These are phyloP conservation scores for Petrolisthes cinctipes DNA, from an alignment of 2,888 invertebrate species.

Conservation along the genomic window DNA sequence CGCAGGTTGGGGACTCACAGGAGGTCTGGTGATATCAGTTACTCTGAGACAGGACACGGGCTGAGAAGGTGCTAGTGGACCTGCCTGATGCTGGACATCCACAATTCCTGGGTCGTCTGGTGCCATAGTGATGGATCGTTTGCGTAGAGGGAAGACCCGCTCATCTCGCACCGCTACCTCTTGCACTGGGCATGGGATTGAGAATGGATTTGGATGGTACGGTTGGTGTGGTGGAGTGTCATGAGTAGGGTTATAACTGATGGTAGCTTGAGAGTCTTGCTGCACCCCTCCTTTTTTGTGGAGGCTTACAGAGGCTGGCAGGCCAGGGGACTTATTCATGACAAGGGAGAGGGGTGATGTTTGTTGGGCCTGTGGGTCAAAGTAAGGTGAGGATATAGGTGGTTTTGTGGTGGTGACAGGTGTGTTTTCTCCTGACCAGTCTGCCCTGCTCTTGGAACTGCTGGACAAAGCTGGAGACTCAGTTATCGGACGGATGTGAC, in stretches of 20 bases:
- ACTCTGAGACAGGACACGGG: conserved; percentile 25
- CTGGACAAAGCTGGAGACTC: conserved; percentile 44
- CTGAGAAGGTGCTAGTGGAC: conserved; percentile 15
- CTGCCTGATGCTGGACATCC: conserved; percentile 30
- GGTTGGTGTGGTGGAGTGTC: conserved; percentile 6
- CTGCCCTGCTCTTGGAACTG: conserved; percentile 45
- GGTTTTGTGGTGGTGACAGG: conserved; percentile 23
- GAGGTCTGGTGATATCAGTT: conserved; percentile 20
- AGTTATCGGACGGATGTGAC: conserved; percentile 50
- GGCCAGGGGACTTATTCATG: conserved; percentile 39
- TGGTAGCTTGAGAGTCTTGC: not conserved
- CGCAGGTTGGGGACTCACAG: conserved; percentile 14
- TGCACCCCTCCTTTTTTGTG: not conserved
- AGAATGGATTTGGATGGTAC: conserved; percentile 11
- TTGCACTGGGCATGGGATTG: conserved; percentile 43
- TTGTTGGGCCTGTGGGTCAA: conserved; percentile 44
- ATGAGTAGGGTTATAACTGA: not conserved
- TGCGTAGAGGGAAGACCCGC: conserved; percentile 36
- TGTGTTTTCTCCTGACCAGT: conserved; percentile 46
- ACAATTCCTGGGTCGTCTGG: conserved; percentile 30
- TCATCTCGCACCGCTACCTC: conserved; percentile 37
- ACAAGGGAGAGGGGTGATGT: conserved; percentile 62
- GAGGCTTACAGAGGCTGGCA: not conserved
- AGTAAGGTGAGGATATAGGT: conserved; percentile 43
- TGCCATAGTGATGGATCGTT: conserved; percentile 36